These are phyloP conservation scores for Crematogaster levior DNA, from an alignment of 2,888 invertebrate genomes.

Conservation along the genomic window DNA sequence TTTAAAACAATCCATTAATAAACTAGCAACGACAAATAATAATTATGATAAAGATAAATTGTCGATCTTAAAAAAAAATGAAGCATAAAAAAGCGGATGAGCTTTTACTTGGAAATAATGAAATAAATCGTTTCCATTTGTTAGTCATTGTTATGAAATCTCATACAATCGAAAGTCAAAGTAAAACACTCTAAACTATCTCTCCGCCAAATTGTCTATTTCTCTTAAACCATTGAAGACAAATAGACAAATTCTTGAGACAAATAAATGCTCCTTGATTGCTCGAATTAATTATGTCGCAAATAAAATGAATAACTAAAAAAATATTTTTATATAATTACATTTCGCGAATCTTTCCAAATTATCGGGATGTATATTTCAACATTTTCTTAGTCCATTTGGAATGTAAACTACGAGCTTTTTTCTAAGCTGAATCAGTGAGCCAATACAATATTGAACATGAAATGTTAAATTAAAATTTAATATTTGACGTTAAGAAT, in stretches of 20 bases:
- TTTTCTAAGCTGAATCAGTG: background rate
- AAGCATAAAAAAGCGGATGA: background rate
- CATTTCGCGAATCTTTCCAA: background rate
- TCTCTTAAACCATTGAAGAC: background rate
- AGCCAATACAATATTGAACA: background rate
- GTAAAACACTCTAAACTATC: too few relatives aligned
- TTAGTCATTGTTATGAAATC: background rate
- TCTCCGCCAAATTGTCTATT: background rate
- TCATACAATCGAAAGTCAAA: background rate
- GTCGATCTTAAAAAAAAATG: background rate
- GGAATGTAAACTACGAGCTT: background rate
- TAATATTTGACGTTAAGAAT: background rate
- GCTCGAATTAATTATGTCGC: background rate
- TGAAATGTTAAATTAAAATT: background rate
- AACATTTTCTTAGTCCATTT: background rate
- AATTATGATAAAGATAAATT: background rate
- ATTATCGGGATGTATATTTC: background rate
- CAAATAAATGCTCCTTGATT: background rate
- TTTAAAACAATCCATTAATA: slow-evolving; percentile 37
- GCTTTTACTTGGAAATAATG: background rate
- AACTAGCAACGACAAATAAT: background rate
- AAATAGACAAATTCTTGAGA: too few relatives aligned
- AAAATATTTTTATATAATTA: background rate
- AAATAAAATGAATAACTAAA: background rate
- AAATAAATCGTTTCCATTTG: background rate